Conservation (phyloP, 2,797 vertebrate species). For the Sebastes kiyomatsui region DNA sequence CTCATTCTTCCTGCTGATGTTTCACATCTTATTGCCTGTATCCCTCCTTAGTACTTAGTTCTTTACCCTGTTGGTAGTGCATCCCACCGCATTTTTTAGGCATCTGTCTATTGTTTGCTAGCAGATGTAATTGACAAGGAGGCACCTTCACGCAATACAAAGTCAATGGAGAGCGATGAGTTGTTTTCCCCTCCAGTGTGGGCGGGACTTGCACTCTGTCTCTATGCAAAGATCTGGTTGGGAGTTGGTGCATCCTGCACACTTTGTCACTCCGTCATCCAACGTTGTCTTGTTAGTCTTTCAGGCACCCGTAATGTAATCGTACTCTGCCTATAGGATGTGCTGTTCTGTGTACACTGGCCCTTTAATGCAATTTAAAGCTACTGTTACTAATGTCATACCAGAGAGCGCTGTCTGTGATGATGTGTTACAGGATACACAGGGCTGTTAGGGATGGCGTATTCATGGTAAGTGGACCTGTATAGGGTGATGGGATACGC, state of each 20-base stretch:
- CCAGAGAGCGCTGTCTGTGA: background rate
- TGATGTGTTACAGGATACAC: conserved; percentile 43
- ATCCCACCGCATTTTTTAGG: too few species aligned
- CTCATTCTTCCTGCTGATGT: too few species aligned
- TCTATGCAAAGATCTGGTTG: background rate
- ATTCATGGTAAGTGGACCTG: conserved; percentile 19
- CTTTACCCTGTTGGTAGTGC: too few species aligned
- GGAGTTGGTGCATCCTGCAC: background rate
- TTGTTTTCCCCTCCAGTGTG: too few species aligned
- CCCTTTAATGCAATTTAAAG: conserved; percentile 45
- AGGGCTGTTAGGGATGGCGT: conserved; percentile 7
- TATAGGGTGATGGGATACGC: background rate
- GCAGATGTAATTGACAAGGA: too few species aligned
- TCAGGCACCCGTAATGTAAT: conserved; percentile 15
- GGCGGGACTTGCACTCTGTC: too few species aligned
- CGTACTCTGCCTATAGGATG: conserved; percentile 19
- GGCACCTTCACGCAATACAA: too few species aligned
- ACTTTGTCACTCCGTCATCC: background rate
- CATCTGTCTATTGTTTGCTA: too few species aligned
- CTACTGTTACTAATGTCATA: background rate
- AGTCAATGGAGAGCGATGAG: too few species aligned
- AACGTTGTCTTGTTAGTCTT: conserved; percentile 10
- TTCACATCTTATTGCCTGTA: too few species aligned
- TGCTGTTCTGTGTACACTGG: conserved; percentile 7
- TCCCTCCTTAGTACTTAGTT: too few species aligned